phyloP scores from a whole-genome alignment of 2,113 vertebrate genomes.

The Tyrannus savana region DNA sequence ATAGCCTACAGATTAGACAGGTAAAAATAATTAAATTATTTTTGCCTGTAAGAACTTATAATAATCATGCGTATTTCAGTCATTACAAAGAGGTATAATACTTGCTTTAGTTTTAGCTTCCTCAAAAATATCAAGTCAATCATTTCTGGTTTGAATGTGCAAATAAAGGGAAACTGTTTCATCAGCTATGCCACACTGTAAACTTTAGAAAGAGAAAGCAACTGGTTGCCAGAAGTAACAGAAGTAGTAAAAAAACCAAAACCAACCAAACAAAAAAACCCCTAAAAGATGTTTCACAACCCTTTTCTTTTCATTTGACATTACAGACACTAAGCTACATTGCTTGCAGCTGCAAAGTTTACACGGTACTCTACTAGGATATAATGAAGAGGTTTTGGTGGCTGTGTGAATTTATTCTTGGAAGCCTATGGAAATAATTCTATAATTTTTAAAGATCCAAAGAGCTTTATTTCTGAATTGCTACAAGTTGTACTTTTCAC shows the following conservation, averaged over 20 bases:
- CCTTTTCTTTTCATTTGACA: background rate
- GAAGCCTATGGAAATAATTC: background rate
- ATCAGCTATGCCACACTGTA: background rate
- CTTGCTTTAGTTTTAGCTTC: background rate
- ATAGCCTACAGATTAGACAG: background rate
- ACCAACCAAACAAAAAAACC: no score
- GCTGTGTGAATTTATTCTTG: background rate
- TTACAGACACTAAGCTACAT: background rate
- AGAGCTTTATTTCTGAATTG: background rate
- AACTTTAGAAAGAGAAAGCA: background rate
- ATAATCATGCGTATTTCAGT: background rate
- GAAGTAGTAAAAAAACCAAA: background rate
- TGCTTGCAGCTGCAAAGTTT: background rate
- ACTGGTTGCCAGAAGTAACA: background rate
- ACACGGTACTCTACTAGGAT: no score
- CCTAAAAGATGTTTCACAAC: background rate
- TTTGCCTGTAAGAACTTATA: background rate
- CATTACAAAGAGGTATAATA: background rate
- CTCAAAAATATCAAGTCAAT: background rate
- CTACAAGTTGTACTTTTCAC: background rate
- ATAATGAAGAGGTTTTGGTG: background rate
- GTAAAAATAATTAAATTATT: background rate
- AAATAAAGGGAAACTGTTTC: background rate
- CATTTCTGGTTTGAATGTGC: background rate
- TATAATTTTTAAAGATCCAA: background rate